These are phyloP conservation scores for Petrophora chlorosata DNA, from an alignment of 2,888 invertebrate genomes.

Conservation along the genomic window DNA sequence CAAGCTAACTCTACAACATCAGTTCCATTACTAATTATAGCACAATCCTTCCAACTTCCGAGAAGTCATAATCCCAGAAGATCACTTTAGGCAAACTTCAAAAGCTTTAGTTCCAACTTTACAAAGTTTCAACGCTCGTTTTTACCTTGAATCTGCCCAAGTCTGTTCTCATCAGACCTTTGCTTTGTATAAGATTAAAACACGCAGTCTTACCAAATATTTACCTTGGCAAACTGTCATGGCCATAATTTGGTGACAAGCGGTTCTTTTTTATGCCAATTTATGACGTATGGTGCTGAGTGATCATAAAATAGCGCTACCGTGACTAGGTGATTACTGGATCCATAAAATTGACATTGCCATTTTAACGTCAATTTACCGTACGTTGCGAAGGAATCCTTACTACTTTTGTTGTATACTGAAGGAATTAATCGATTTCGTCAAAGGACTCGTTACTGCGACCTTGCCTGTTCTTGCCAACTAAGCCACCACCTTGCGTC, in stretches of 20 bases:
- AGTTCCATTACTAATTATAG: background rate
- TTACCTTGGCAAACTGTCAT: conserved; percentile 1
- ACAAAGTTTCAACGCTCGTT: background rate
- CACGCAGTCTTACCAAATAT: background rate
- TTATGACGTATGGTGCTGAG: conserved; percentile 12
- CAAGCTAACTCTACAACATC: background rate
- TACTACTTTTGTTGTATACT: too few species aligned
- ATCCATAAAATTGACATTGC: conserved; percentile 2
- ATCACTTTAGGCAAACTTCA: background rate
- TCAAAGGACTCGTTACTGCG: too few species aligned
- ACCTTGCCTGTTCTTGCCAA: too few species aligned
- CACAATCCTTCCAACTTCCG: background rate
- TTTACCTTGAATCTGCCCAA: too few species aligned
- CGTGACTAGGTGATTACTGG: background rate
- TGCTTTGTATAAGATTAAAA: too few species aligned
- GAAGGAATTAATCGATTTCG: too few species aligned
- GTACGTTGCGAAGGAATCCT: background rate
- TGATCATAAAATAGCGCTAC: conserved; percentile 6
- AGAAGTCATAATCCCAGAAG: background rate
- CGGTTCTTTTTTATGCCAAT: conserved; percentile 10
- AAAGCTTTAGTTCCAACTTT: background rate
- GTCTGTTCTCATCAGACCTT: too few species aligned
- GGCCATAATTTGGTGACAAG: conserved; percentile 10
- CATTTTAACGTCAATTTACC: conserved; percentile 1
- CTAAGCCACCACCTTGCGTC: too few species aligned